A percentile compares a stretch with the other conserved stretches of the same genome.
These are phyloP conservation scores for Hesperophylax magnus DNA, from an alignment of 1,140 invertebrate species.

Conservation along the genomic window DNA sequence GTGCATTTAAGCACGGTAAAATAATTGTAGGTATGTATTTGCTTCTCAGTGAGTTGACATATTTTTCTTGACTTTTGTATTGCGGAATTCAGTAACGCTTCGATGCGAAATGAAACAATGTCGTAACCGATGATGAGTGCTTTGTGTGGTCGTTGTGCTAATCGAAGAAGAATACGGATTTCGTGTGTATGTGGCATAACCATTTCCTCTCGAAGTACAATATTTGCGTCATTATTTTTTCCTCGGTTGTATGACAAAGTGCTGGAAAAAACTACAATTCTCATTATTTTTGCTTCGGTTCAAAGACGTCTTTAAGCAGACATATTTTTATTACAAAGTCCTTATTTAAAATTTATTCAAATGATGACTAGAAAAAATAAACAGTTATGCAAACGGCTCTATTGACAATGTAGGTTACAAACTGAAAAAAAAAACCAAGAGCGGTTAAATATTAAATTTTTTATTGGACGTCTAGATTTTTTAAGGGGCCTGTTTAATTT, in stretches of 20 bases:
- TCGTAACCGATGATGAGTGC: not conserved
- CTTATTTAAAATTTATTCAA: too few relatives aligned
- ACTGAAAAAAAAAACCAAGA: too few relatives aligned
- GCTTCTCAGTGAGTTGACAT: not conserved
- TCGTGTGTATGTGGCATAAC: constrained; percentile 6
- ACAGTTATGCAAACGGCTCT: too few relatives aligned
- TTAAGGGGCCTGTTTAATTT: too few relatives aligned
- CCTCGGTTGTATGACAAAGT: not conserved
- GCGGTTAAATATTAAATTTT: too few relatives aligned
- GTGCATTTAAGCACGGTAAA: not conserved
- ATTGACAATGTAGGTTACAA: too few relatives aligned
- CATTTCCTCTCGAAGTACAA: not conserved
- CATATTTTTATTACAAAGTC: too few relatives aligned
- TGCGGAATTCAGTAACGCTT: constrained; percentile 24
- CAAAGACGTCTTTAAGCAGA: too few relatives aligned
- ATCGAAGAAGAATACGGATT: not conserved
- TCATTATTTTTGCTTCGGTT: too few relatives aligned
- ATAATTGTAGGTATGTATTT: not conserved
- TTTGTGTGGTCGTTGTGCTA: constrained; percentile 6
- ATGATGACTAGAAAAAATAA: too few relatives aligned
- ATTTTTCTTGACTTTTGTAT: not conserved
- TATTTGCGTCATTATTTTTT: constrained; percentile 24
- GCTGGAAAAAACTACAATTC: not conserved
- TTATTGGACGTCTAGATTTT: too few relatives aligned
- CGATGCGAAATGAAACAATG: constrained; percentile 16